Percentiles rank a stretch among this genome's conserved stretches.
phyloP scores from a whole-genome alignment of 2,888 invertebrate species.

The Cylloceria caligata region DNA sequence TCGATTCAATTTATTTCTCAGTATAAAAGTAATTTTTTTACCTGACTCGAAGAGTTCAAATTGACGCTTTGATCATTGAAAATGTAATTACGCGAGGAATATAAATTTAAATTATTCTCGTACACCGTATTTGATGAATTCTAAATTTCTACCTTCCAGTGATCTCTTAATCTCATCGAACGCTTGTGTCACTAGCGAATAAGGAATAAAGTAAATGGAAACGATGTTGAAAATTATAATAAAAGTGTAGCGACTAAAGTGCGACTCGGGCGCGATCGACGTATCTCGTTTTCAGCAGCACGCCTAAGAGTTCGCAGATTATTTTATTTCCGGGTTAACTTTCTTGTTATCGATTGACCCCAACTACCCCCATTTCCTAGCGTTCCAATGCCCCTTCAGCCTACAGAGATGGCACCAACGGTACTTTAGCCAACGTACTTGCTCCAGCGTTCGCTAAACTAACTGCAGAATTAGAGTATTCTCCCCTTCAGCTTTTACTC shows the following conservation, averaged over 20 bases:
- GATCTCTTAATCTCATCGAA: not conserved
- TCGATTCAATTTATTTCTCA: not conserved
- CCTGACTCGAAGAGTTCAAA: not conserved
- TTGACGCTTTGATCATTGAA: not conserved
- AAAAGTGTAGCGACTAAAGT: slow-evolving; percentile 21
- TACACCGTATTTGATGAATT: not conserved
- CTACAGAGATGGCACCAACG: slow-evolving; percentile 31
- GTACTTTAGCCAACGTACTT: slow-evolving; percentile 39
- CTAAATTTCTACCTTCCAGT: not conserved
- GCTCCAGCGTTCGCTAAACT: slow-evolving; percentile 59
- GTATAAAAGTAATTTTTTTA: not conserved
- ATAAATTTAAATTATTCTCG: not conserved
- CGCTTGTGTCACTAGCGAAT: no score
- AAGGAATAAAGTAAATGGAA: slow-evolving; percentile 7
- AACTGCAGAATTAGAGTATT: slow-evolving; percentile 49
- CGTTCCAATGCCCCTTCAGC: slow-evolving; percentile 54
- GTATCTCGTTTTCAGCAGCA: slow-evolving; percentile 38
- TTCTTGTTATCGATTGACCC: slow-evolving; percentile 69
- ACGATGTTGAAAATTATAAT: slow-evolving; percentile 40
- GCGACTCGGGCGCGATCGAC: not conserved
- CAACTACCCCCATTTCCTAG: slow-evolving; percentile 61
- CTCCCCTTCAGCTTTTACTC: slow-evolving; percentile 10
- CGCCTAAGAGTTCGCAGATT: slow-evolving; percentile 67
- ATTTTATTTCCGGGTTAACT: slow-evolving; percentile 69
- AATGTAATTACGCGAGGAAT: not conserved